Conservation (phyloP, 2,888 invertebrate genomes). For the Drosophila colorata region DNA sequence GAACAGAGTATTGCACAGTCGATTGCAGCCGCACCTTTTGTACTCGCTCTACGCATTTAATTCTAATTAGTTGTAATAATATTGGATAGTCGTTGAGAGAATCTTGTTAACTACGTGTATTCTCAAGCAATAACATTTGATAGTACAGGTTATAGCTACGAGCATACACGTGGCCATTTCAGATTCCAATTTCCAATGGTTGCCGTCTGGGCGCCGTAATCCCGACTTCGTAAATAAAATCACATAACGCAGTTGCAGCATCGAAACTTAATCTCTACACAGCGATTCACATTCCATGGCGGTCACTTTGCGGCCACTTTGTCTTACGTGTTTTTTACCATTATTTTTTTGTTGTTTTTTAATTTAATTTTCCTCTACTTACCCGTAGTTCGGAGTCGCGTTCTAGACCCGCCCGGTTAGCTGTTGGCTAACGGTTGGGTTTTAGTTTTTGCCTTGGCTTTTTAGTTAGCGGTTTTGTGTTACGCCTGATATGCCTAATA, state of each 20-base stretch:
- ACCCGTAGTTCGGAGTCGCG: conserved; percentile 22
- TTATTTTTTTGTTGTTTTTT: conserved; percentile 5
- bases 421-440: conserved; percentile 13
- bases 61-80: neutral
- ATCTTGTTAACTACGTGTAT: conserved; percentile 99
- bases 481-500: conserved; percentile 75
- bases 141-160: conserved; percentile 98
- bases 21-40: too few species aligned
- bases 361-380: conserved; percentile 71
- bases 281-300: conserved; percentile 24
- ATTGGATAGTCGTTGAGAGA: conserved; percentile 72
- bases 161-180: conserved; percentile 99
- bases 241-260: conserved; percentile 1
- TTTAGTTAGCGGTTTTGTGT: conserved; percentile 59
- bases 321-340: conserved; percentile 30
- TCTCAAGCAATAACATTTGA: conserved; percentile 99
- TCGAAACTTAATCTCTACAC: conserved; percentile 26
- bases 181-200: conserved; percentile 85
- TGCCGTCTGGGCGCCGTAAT: neutral
- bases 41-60: too few species aligned
- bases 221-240: conserved; percentile 18
- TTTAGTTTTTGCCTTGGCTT: conserved; percentile 24
- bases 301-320: conserved; percentile 58
- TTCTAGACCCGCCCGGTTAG: neutral
- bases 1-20: too few species aligned